Percentiles rank a stretch among this genome's conserved stretches.
These are phyloP conservation scores for Notothenia rossii DNA, from an alignment of 2,113 vertebrate genomes.

Conservation along the genomic window DNA sequence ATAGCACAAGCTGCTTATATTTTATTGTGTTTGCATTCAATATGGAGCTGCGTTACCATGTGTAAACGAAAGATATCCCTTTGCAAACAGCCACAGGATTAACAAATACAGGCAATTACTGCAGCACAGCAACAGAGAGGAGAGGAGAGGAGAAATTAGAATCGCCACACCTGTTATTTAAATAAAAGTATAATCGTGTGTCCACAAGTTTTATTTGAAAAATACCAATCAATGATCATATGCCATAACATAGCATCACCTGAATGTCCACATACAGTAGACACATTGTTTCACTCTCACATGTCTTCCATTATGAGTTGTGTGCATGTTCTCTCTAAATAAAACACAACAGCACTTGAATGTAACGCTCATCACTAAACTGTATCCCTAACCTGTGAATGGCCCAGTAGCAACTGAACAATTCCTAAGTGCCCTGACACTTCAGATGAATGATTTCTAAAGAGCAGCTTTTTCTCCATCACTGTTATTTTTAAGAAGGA, in stretches of 20 bases:
- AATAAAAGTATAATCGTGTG: not conserved
- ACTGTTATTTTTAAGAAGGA: constrained; percentile 47
- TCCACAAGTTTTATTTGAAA: not conserved
- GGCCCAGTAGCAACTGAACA: constrained; percentile 10
- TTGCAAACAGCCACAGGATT: constrained; percentile 72
- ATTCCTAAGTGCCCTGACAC: constrained; percentile 7
- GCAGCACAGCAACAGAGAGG: constrained; percentile 46
- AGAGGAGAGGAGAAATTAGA: not conserved
- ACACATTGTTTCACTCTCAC: not conserved
- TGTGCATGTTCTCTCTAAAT: not conserved
- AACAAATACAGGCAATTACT: constrained; percentile 76
- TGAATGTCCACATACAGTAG: not conserved
- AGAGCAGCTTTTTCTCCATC: constrained; percentile 4
- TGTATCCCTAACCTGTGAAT: constrained; percentile 21
- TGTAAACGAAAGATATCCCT: constrained; percentile 74
- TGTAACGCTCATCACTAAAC: not conserved
- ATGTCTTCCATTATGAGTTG: not conserved
- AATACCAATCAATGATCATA: not conserved
- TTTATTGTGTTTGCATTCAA: constrained; percentile 79
- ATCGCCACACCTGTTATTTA: not conserved
- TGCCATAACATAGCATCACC: not conserved
- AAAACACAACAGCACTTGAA: constrained; percentile 13
- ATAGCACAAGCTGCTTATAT: constrained; percentile 62
- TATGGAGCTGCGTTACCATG: constrained; percentile 62
- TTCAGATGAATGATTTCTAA: constrained; percentile 33